A percentile compares a stretch with the other conserved stretches of the same genome.
Evolutionary conservation across 2,888 invertebrate genomes (phyloP).

Genomic region (Lasioglossum morio): DNA sequence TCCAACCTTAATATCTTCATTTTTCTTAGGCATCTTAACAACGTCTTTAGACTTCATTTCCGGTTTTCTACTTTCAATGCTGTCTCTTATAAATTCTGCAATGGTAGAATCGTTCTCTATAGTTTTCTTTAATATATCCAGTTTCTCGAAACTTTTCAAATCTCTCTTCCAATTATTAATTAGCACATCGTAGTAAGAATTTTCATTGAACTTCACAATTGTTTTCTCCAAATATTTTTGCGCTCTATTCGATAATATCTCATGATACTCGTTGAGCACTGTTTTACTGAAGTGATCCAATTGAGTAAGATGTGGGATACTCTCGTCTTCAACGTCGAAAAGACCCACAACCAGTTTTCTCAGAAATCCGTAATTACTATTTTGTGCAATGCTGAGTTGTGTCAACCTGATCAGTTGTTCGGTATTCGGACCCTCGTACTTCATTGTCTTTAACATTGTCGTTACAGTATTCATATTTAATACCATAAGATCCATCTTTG

Average conservation of each 20-base stretch:
- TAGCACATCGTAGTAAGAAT: conserved; percentile 57
- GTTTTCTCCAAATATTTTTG: conserved; percentile 47
- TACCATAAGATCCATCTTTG: conserved; percentile 66
- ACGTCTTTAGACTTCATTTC: conserved; percentile 37
- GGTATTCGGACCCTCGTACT: conserved; percentile 41
- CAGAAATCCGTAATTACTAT: conserved; percentile 53
- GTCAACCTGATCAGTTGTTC: conserved; percentile 54
- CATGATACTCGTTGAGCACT: conserved; percentile 46
- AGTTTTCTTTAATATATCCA: conserved; percentile 44
- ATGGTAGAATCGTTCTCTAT: conserved; percentile 49
- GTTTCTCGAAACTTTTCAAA: conserved; percentile 42
- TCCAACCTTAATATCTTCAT: conserved; percentile 46
- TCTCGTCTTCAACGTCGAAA: conserved; percentile 64
- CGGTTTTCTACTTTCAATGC: conserved; percentile 51
- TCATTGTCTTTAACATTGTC: conserved; percentile 54
- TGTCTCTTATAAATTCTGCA: conserved; percentile 58
- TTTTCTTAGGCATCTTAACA: conserved; percentile 25
- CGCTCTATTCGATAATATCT: conserved; percentile 44
- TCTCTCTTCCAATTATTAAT: conserved; percentile 52
- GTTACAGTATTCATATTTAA: conserved; percentile 56
- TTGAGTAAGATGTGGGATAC: conserved; percentile 52
- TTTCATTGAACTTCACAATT: conserved; percentile 20
- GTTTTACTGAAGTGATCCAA: conserved; percentile 53
- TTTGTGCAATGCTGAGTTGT: conserved; percentile 30
- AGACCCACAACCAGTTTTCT: conserved; percentile 53